Evolutionary conservation across 2,888 invertebrate species (phyloP), one percentile per base, ranked within the genome.

Genomic region (Lasioglossum lativentre): DNA sequence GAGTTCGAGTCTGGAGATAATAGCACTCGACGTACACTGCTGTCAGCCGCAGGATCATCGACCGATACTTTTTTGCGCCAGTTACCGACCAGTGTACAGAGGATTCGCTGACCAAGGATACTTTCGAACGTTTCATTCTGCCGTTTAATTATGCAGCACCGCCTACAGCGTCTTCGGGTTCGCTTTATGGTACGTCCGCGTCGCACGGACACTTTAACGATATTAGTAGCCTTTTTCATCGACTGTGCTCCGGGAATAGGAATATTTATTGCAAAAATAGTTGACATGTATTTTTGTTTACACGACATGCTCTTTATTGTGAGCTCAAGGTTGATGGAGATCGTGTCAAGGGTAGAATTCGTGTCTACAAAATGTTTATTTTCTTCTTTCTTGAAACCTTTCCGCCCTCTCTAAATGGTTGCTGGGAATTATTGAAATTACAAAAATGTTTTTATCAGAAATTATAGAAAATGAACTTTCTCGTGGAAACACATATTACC

Each of bases 21-120:
- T 52, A 38, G 75, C 27, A 56, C 30, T 68, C 38, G 19, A 40
- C 68, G 34, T 74, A 56, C 27, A 3, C 40, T 19, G 34, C 70
- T 79, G 66, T 79, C 75, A 66, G 74, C 45, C 47, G 47, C 79
- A 79, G 75, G 19, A 30, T 8, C 66, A 5, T 14, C 38, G 75
- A 19, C 27, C 66, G 66, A 75, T 66, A n/a, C 30, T 34, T 66
- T 74, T 75, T 66, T 38, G 30, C 38, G 3, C 12, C 66, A 5
- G 45, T 8, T 10, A 68, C 68, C 68, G 40, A 71, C 6, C 14
- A 16, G 40, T 42, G 23, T 42, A 63, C 63, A 30, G 30, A 63
- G 63, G 16, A 30, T 16, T 52, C 63, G 63, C 63, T 63, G 63
- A 63, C 63, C 63, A 6, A 63, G 30, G 27, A 63, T 63, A 63